Base-by-base conservation (phyloP, 2,888 invertebrate species). In the Allacma fusca region DNA sequence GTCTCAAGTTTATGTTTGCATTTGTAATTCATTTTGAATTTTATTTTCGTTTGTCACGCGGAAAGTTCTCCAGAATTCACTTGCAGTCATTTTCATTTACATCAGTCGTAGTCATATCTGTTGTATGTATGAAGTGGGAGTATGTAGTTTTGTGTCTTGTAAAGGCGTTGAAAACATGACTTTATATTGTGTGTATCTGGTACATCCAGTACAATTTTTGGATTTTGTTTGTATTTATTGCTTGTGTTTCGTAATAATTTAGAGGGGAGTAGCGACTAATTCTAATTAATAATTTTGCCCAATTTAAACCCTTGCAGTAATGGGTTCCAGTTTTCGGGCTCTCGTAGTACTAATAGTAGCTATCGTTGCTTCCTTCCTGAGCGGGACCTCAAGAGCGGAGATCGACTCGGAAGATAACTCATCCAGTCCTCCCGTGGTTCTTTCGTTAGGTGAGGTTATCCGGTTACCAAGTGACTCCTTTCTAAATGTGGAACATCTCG, bases 261-360 rank as follows among this genome's bases (percentile, higher is more conserved):
- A 5, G 2, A 50, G 50, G 5, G 16, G 1, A 50, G 4, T 19
- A 12, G 50, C 16, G 2, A 50, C 19, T 1, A 50, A 50, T 12
- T 19, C 50, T 50, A 16, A 50, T 16, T 50, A 13, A 9, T n/a
- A 13, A 19, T 50, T 50, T 50, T n/a, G 19, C 50, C 19, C n/a
- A 19, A 50, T 50, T 19, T 16, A 9, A 50, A 19, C n/a, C 50
- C 50, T 16, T 50, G 50, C 16, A 64, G 64, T 40, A 40, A 74
- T 74, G 73, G 73, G 62, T 43, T 40, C 64, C 13, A 40, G 23
- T n/a, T 43, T 74, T 28, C 34, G 34, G 28, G 21, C 64, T 26
- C 1, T n/a, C 19, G 13, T 70, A 29, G 21, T 21, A 21, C 5
- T 64, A 7, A 2, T 74, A 64, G 29, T 59, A 12, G 23, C 24